These are phyloP conservation scores for Dryomyza anilis DNA, from an alignment of 2,888 invertebrate species.

Conservation along the genomic window DNA sequence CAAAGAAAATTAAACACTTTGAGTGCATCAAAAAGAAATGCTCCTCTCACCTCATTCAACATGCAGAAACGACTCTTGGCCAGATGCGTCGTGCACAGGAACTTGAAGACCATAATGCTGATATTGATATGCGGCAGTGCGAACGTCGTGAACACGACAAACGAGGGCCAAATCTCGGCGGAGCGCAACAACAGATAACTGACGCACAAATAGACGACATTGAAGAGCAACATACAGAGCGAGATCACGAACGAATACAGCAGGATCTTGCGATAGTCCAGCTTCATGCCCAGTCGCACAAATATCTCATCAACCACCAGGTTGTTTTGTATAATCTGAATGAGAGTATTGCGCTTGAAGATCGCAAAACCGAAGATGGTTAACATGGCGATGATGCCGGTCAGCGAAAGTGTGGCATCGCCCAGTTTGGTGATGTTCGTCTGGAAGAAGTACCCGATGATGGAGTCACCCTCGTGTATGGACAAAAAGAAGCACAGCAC, in stretches of 20 bases:
- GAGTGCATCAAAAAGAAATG: too few relatives aligned
- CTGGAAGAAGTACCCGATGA: conserved; percentile 59
- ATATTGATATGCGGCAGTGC: conserved; percentile 57
- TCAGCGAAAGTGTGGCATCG: conserved; percentile 51
- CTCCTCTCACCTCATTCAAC: conserved; percentile 56
- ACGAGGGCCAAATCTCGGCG: conserved; percentile 53
- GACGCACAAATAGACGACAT: conserved; percentile 52
- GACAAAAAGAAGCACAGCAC: conserved; percentile 50
- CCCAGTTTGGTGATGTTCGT: conserved; percentile 57
- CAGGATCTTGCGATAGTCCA: conserved; percentile 52
- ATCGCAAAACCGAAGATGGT: conserved; percentile 55
- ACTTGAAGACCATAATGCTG: conserved; percentile 56
- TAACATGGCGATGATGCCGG: conserved; percentile 54
- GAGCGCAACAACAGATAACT: conserved; percentile 52
- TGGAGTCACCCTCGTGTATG: conserved; percentile 50
- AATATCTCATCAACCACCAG: conserved; percentile 54
- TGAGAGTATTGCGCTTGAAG: conserved; percentile 45
- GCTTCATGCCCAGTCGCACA: conserved; percentile 50
- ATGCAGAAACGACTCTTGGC: conserved; percentile 52
- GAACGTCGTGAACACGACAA: conserved; percentile 54
- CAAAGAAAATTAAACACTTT: too few relatives aligned
- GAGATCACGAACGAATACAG: conserved; percentile 50
- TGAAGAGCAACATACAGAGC: conserved; percentile 51
- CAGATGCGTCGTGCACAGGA: conserved; percentile 51
- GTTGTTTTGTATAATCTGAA: conserved; percentile 50